These are phyloP conservation scores for Uropetala carovei DNA, from an alignment of 2,888 invertebrate genomes.

Conservation along the genomic window DNA sequence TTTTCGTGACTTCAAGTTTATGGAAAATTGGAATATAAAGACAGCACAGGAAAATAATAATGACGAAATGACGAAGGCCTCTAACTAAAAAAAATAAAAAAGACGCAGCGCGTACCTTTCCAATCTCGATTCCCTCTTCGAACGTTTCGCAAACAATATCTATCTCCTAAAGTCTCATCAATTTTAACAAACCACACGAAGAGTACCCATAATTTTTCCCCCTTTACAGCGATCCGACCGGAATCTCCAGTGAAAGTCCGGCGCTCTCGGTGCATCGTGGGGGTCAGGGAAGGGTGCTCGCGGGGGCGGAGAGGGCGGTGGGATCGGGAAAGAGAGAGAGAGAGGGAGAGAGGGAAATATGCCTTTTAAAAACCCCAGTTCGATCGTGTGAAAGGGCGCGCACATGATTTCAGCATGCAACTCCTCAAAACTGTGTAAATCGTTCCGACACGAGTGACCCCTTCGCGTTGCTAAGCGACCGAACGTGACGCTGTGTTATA, in stretches of 20 bases:
- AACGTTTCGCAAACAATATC: constrained; percentile 56
- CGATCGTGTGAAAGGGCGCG: constrained; percentile 64
- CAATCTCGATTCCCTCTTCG: neutral
- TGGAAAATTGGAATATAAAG: constrained; percentile 6
- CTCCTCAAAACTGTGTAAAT: constrained; percentile 64
- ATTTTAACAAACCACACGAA: constrained; percentile 51
- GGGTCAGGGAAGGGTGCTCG: neutral
- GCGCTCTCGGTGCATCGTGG: constrained; percentile 44
- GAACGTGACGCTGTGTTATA: constrained; percentile 49
- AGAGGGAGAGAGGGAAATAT: neutral
- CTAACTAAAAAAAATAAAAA: neutral
- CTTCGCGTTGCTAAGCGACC: constrained; percentile 60
- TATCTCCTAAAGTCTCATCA: constrained; percentile 58
- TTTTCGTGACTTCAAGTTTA: neutral
- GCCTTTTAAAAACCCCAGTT: constrained; percentile 55
- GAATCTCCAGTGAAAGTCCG: constrained; percentile 57
- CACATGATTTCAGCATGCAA: constrained; percentile 64
- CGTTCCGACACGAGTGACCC: constrained; percentile 63
- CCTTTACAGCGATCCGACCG: constrained; percentile 16
- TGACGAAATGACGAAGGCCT: neutral
- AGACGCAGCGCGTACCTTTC: neutral
- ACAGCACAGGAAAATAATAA: neutral
- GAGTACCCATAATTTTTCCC: constrained; percentile 54
- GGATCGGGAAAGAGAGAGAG: neutral
- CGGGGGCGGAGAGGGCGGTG: neutral